A percentile compares a stretch with the other conserved stretches of the same genome.
These are phyloP conservation scores for Eupleurogrammus muticus DNA, from an alignment of 2,797 vertebrate species.

Conservation along the genomic window DNA sequence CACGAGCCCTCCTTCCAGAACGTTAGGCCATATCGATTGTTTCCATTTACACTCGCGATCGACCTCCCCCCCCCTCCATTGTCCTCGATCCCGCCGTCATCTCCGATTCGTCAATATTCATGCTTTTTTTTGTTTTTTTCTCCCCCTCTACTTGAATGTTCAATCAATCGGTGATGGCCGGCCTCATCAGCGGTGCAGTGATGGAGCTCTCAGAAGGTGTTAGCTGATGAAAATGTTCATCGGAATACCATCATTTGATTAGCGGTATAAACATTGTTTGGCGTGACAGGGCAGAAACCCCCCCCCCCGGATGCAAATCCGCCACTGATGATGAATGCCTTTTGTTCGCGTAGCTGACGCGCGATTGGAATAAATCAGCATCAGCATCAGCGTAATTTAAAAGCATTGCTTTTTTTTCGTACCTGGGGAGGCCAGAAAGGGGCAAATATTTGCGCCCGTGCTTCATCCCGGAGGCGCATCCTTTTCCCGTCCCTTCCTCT, in stretches of 20 bases:
- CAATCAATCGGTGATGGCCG: constrained; percentile 65
- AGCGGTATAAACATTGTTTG: constrained; percentile 55
- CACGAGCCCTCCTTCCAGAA: constrained; percentile 28
- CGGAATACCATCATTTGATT: constrained; percentile 70
- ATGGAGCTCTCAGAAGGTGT: constrained; percentile 56
- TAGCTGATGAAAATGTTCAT: constrained; percentile 70
- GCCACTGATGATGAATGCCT: constrained; percentile 68
- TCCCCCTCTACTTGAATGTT: constrained; percentile 46
- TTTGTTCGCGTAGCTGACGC: constrained; percentile 46
- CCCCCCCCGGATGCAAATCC: constrained; percentile 55
- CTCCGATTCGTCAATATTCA: constrained; percentile 55
- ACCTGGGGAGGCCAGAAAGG: constrained; percentile 39
- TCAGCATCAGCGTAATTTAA: constrained; percentile 63
- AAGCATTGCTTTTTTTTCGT: constrained; percentile 59
- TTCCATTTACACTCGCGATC: constrained; percentile 62
- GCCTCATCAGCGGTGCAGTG: constrained; percentile 47
- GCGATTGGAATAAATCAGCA: constrained; percentile 69
- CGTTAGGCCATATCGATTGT: constrained; percentile 55
- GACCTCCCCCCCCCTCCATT: constrained; percentile 27
- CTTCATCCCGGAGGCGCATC: constrained; percentile 33
- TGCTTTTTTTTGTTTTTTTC: constrained; percentile 35
- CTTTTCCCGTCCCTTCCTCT: constrained; percentile 36
- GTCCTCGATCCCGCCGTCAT: constrained; percentile 45
- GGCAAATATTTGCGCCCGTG: constrained; percentile 53
- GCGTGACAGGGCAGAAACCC: constrained; percentile 47